Base-by-base conservation (phyloP, 2,888 invertebrate species). In the Oligia fasciuncula region DNA sequence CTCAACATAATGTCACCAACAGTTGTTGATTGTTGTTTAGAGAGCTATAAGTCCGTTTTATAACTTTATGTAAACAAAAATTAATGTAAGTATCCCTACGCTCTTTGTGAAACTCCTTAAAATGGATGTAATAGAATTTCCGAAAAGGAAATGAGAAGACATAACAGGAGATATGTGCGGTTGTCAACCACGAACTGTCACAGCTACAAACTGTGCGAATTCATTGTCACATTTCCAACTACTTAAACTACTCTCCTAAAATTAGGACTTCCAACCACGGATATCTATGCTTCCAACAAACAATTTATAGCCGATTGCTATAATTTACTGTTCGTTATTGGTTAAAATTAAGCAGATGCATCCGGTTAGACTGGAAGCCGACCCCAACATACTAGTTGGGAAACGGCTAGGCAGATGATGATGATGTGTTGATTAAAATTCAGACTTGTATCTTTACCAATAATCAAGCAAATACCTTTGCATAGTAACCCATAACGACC, bases 1-100 rank as follows among this genome's bases (percentile, higher is more conserved):
- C 46, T 74, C 49, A 67, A 69, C 78, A 67, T 57, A 67, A 77
- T 77, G 77, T 75, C 67, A 73, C 70, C 19, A 57, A 67, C 46
- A 71, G 67, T 76, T 73, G 75, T 83, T 68, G 51, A 73, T 78
- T 76, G 72, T 86, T 84, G 78, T 85, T 80, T 66, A 67, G 68
- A 78, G 40, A 84, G 76, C 75, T 43, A 71, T 76, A 76, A 75
- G 63, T 74, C 60, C 29, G 19, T 43, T 51, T 57, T 43, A 46
- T 54, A 71, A 85, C 46, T 57, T 76, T 68, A 14, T 62, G 63
- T 46, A 66, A 73, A 46, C 23, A 29, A 66, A 82, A 71, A 40
- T 70, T 65, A 72, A 40, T 62, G 66, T 54, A n/a, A 60, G n/a
- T 11, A n/a, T 60, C 46, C 11, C 29, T 49, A 46, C 23, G 43